Base-by-base conservation (phyloP, 1,140 invertebrate genomes). In the Papilio xuthus region DNA sequence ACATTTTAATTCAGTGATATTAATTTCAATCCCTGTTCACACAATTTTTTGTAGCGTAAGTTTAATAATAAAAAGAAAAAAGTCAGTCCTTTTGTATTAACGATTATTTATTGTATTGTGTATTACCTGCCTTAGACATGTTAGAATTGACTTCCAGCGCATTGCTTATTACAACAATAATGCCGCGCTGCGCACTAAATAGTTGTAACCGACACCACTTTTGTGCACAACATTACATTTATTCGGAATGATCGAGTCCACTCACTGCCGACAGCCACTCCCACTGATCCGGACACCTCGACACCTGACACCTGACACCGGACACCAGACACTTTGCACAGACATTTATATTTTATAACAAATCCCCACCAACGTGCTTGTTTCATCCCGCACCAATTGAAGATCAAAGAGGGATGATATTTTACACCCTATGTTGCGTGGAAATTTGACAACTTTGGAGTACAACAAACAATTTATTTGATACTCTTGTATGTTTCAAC, bases 311-410 rank as follows among this genome's bases (percentile, higher is more conserved):
- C 50, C 15, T 42, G 41, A 72, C 41, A 53, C 50, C 15, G 47
- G 37, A 32, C 69, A 71, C 37, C 18, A 41, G 41, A 72, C 41
- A 72, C 41, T 47, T 72, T 23, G 32, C 37, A 71, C n/a, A 32
- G n/a, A 41, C 13, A 71, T 69, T 69, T 69, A 69, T 42, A 72
- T 23, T 72, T 72, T 23, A 47, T 44, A 72, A 3, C n/a, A 72
- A 72, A 72, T 72, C 70, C 37, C 10, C 23, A 26, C 26, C 23
- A 28, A 63, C 47, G 60, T 13, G 23, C 13, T 63, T 63, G 23
- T 28, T 63, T 63, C 60, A 26, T 4, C 47, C 47, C 47, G 13
- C 47, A 50, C 47, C 4, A 63, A 28, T 63, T 28, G 60, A 63
- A 63, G 23, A 28, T 28, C 60, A 26, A 23, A 60, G n/a, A 50